Conservation (phyloP, 2,888 invertebrate genomes). For the Andricus curvator region DNA sequence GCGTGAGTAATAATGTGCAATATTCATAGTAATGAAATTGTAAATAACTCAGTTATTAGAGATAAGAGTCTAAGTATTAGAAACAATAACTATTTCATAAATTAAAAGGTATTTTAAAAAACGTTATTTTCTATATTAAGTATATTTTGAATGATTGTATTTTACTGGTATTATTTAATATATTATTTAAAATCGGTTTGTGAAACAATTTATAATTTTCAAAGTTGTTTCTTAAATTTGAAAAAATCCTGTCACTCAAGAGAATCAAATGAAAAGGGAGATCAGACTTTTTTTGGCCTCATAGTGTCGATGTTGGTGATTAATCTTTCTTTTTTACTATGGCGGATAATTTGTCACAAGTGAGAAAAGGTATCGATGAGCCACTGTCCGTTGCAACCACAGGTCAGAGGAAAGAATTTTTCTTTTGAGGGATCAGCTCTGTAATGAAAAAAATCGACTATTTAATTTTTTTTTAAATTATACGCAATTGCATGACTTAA, state of each 20-base stretch:
- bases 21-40: no score
- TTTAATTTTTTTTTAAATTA: no score
- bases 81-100: no score
- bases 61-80: no score
- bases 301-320: not conserved
- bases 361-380: conserved; percentile 13
- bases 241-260: not conserved
- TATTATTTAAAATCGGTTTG: no score
- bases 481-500: no score
- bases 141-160: no score
- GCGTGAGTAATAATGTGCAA: no score
- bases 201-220: not conserved
- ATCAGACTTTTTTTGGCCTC: not conserved
- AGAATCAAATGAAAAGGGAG: not conserved
- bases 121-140: no score
- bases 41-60: no score
- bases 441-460: not conserved
- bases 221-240: not conserved
- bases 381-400: not conserved
- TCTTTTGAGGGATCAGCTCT: not conserved
- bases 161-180: no score
- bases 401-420: not conserved
- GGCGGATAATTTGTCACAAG: conserved; percentile 10
- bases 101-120: no score
- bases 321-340: not conserved